Percentiles rank a stretch among this genome's conserved stretches.
phyloP scores from a whole-genome alignment of 2,888 invertebrate species.

The Prosapia bicincta region DNA sequence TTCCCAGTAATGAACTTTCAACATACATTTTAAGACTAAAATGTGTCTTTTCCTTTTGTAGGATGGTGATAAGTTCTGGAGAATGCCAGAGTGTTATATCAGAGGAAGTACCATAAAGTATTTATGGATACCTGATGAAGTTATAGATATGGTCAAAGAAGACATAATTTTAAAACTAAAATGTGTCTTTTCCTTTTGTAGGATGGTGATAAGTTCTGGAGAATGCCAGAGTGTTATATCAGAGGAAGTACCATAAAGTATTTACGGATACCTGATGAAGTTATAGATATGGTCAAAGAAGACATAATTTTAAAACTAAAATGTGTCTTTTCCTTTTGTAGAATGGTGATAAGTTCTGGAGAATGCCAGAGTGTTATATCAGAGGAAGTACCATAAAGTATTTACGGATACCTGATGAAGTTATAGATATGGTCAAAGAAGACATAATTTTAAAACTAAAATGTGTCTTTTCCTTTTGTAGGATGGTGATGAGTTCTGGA shows the following conservation, averaged over 20 bases:
- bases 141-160: constrained; percentile 98
- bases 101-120: constrained; percentile 98
- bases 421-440: constrained; percentile 98
- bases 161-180: too few species aligned
- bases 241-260: constrained; percentile 98
- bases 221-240: constrained; percentile 99
- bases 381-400: constrained; percentile 98
- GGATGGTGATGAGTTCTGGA: constrained; percentile 99
- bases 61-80: constrained; percentile 99
- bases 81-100: constrained; percentile 99
- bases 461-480: too few species aligned
- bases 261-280: constrained; percentile 96
- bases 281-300: constrained; percentile 98
- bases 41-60: too few species aligned
- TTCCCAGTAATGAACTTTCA: too few species aligned
- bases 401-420: constrained; percentile 96
- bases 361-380: constrained; percentile 99
- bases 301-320: constrained; percentile 81
- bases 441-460: constrained; percentile 81
- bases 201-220: constrained; percentile 99
- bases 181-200: too few species aligned
- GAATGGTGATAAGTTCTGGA: constrained; percentile 99
- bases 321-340: too few species aligned
- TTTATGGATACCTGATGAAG: constrained; percentile 96
- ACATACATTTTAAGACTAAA: too few species aligned